Evolutionary conservation across 2,113 vertebrate species (phyloP), one percentile per base, ranked within the genome.

Genomic region (Anguilla rostrata): DNA sequence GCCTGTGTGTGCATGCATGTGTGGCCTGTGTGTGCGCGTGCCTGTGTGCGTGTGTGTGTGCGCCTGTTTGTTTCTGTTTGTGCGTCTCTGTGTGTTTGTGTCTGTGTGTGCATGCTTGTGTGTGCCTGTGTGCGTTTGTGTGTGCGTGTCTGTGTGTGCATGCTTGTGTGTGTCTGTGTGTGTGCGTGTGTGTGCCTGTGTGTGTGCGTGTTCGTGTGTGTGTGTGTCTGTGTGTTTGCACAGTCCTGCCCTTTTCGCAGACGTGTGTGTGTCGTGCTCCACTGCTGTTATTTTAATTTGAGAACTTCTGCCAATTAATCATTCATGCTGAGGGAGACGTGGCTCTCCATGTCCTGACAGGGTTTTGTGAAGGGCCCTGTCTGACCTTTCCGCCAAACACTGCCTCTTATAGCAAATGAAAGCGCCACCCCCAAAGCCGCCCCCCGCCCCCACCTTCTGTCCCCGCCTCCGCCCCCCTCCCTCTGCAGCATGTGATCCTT

Each of bases 291-390:
- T 85, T 85, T 34, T 81, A 39, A 85, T 57, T 49, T 85, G 75
- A 79, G 84, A 85, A 81, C 84, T 57, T 40, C 34, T 53, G 78
- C 43, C 29, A 20, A 81, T 85, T 53, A 85, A 85, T 85, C 78
- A 79, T 79, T 85, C 34, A 85, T 85, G 75, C 46, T 79, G 46
- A n/a, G 34, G 43, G 83, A 43, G 14, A 39, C 41, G 29, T 18
- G 43, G 71, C 46, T n/a, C 53, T n/a, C 43, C 34, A n/a, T 56
- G 29, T 78, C 71, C 16, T 79, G 75, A 29, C 84, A 56, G 75
- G 12, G 75, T 78, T 39, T 18, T 9, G 29, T 8, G 66, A 56
- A 49, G 71, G 18, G 29, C 34, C 18, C 34, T 15, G 71, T 26
- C 78, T 79, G 46, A 85, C 75, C 39, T 41, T 29, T 57, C 78